A percentile compares a stretch with the other conserved stretches of the same genome.
Conservation (phyloP, 2,113 vertebrate species). For the Tenrec ecaudatus region DNA sequence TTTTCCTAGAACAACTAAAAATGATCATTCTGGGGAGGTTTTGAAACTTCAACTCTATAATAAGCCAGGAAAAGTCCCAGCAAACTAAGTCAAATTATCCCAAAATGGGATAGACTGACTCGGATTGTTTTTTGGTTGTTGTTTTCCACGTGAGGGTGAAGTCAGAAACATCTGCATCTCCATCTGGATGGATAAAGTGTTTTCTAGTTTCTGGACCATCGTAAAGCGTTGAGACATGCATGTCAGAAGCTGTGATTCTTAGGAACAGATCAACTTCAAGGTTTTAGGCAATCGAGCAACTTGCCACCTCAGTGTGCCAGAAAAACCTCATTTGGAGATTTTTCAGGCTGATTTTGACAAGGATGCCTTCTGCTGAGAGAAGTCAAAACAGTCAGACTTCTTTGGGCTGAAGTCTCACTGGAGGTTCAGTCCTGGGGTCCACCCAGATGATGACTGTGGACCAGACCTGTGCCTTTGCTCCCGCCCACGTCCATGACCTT, state of each 20-base stretch:
- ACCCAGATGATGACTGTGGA: slow-evolving; percentile 49
- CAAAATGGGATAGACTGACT: slow-evolving; percentile 53
- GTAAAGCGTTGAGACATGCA: slow-evolving; percentile 50
- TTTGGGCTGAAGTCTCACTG: slow-evolving; percentile 45
- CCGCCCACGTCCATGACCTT: slow-evolving; percentile 45
- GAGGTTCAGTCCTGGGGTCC: neutral
- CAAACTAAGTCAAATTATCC: slow-evolving; percentile 61
- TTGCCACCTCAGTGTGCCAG: slow-evolving; percentile 32
- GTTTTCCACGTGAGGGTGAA: slow-evolving; percentile 38
- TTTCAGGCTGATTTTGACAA: slow-evolving; percentile 38
- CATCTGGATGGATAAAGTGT: slow-evolving; percentile 44
- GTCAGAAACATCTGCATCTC: slow-evolving; percentile 67
- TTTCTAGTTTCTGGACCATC: slow-evolving; percentile 47
- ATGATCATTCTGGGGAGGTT: slow-evolving; percentile 42
- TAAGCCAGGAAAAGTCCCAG: slow-evolving; percentile 58
- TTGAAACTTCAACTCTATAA: slow-evolving; percentile 47
- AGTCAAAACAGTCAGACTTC: slow-evolving; percentile 53
- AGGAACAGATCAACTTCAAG: slow-evolving; percentile 50
- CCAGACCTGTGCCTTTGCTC: slow-evolving; percentile 57
- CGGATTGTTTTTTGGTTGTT: neutral
- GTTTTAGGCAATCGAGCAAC: slow-evolving; percentile 56
- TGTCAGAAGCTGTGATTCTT: slow-evolving; percentile 54
- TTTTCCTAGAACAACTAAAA: slow-evolving; percentile 28
- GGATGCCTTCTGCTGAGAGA: slow-evolving; percentile 44
- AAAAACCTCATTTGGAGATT: slow-evolving; percentile 41